A percentile compares a stretch with the other conserved stretches of the same genome.
These are phyloP conservation scores for Cetonia aurata DNA, from an alignment of 2,888 invertebrate species.

Conservation along the genomic window DNA sequence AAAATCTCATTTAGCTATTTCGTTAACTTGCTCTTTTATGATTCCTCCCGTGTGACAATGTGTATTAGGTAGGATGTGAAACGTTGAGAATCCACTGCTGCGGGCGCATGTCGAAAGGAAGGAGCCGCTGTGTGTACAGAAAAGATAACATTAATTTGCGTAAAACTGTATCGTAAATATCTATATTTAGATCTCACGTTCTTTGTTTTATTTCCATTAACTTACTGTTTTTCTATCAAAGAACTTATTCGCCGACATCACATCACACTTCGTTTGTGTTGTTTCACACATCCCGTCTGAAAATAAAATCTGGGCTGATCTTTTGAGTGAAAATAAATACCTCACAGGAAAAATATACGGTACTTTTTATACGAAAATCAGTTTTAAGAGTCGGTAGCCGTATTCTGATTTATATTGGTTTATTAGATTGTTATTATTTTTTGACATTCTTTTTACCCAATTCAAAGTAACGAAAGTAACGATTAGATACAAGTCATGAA, in stretches of 20 bases:
- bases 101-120: not conserved
- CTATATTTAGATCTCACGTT: slow-evolving; percentile 16
- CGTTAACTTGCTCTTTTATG: too few species aligned
- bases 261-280: slow-evolving; percentile 34
- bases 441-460: too few species aligned
- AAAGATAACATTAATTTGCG: slow-evolving; percentile 34
- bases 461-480: too few species aligned
- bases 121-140: not conserved
- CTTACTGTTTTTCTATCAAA: slow-evolving; percentile 43
- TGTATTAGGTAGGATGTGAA: slow-evolving; percentile 15
- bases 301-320: slow-evolving; percentile 41
- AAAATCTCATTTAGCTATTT: too few species aligned
- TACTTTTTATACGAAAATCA: not conserved
- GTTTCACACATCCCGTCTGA: slow-evolving; percentile 34
- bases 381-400: not conserved
- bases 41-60: too few species aligned
- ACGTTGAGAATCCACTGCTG: slow-evolving; percentile 5
- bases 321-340: slow-evolving; percentile 36
- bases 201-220: slow-evolving; percentile 46
- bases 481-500: too few species aligned
- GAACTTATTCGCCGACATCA: slow-evolving; percentile 40
- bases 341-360: slow-evolving; percentile 8
- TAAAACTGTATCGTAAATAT: slow-evolving; percentile 21
- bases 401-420: not conserved
- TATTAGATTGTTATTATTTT: too few species aligned